Conservation (phyloP, 1,140 invertebrate genomes). For the Drosophila leontia region DNA sequence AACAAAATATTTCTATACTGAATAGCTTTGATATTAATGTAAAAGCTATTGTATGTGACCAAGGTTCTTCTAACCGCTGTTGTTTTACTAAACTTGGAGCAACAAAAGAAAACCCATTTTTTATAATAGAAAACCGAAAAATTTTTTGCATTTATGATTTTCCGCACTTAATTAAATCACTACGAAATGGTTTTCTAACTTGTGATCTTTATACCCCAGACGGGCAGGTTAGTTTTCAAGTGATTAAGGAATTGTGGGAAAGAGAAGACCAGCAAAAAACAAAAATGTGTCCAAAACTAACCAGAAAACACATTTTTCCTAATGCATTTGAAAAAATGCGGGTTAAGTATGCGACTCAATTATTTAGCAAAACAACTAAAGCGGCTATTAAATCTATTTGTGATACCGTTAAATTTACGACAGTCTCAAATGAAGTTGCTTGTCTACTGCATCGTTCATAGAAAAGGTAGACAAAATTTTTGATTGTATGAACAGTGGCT, state of each 20-base stretch:
- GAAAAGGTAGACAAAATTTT: background rate
- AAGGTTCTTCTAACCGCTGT: background rate
- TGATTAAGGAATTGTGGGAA: too few species aligned
- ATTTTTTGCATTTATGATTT: too few species aligned
- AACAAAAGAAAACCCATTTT: background rate
- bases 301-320: too few species aligned
- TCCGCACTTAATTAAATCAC: too few species aligned
- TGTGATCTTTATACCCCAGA: too few species aligned
- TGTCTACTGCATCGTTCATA: background rate
- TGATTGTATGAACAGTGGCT: background rate
- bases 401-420: background rate
- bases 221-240: too few species aligned
- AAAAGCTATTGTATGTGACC: background rate
- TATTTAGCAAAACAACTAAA: too few species aligned
- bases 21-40: background rate
- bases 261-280: background rate
- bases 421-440: background rate
- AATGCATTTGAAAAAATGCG: background rate
- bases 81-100: background rate
- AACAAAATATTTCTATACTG: background rate
- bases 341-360: too few species aligned
- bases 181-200: too few species aligned
- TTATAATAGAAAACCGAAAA: background rate
- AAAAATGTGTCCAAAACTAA: background rate
- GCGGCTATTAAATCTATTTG: too few species aligned